These are phyloP conservation scores for Ypsolopha sequella DNA, from an alignment of 2,888 invertebrate species.

Conservation along the genomic window DNA sequence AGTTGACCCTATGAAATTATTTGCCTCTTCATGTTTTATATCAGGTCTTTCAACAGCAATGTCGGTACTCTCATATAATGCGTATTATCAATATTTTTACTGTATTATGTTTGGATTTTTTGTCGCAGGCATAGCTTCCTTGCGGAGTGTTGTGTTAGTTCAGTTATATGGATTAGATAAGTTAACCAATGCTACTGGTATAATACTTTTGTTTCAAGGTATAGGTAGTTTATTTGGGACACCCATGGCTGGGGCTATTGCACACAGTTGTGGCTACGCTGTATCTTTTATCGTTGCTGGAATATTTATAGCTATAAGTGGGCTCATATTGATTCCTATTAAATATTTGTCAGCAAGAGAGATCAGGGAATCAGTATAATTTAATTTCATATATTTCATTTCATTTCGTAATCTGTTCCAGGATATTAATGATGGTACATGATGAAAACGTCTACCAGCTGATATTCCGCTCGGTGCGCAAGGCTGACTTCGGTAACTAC, in stretches of 20 bases:
- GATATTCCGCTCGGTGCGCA: conserved; percentile 76
- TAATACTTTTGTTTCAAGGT: conserved; percentile 51
- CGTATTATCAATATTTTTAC: conserved; percentile 43
- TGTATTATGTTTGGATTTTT: conserved; percentile 42
- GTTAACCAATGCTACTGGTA: conserved; percentile 54
- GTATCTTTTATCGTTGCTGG: conserved; percentile 44
- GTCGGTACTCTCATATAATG: conserved; percentile 34
- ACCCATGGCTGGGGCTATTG: conserved; percentile 40
- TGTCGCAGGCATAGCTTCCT: conserved; percentile 30
- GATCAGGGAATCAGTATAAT: too few relatives aligned
- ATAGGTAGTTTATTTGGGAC: conserved; percentile 48
- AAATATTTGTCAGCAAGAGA: conserved; percentile 21
- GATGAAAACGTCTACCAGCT: conserved; percentile 73
- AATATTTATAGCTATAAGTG: conserved; percentile 33
- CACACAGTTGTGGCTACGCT: conserved; percentile 32
- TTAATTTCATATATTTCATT: too few relatives aligned
- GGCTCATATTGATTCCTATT: conserved; percentile 32
- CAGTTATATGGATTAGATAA: conserved; percentile 49
- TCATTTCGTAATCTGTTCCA: conserved; percentile 18
- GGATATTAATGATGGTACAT: conserved; percentile 61
- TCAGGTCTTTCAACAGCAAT: conserved; percentile 35
- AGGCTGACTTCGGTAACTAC: conserved; percentile 81
- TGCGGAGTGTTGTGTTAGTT: conserved; percentile 46
- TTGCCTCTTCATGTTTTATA: too few relatives aligned
- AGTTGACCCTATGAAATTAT: too few relatives aligned